phyloP scores from a whole-genome alignment of 1,140 invertebrate genomes.

The Aphis craccivora region DNA sequence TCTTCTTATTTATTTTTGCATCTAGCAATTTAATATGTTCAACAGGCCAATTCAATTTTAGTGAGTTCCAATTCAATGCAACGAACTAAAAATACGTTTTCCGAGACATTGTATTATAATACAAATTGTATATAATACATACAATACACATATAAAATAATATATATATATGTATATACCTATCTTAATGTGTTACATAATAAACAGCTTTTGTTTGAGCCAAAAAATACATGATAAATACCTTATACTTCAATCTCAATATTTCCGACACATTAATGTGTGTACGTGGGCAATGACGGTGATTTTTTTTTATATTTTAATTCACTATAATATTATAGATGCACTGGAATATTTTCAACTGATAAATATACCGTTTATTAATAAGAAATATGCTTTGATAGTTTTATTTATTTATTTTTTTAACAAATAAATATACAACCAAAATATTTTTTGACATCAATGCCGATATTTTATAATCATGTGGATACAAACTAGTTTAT shows the following conservation, averaged over 20 bases:
- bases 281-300: not conserved
- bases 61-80: slow-evolving; percentile 12
- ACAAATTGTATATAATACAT: too few relatives aligned
- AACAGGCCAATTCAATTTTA: slow-evolving; percentile 24
- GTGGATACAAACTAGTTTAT: slow-evolving; percentile 46
- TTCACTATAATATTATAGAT: slow-evolving; percentile 7
- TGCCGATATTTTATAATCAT: slow-evolving; percentile 28
- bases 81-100: slow-evolving; percentile 6
- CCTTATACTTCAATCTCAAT: not conserved
- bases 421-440: not conserved
- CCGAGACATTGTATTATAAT: not conserved
- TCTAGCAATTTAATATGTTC: slow-evolving; percentile 39
- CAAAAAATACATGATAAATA: slow-evolving; percentile 27
- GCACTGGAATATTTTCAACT: not conserved
- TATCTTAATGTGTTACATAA: not conserved
- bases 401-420: not conserved
- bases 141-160: too few relatives aligned
- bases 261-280: slow-evolving; percentile 6
- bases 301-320: not conserved
- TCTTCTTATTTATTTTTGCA: slow-evolving; percentile 36
- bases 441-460: slow-evolving; percentile 2
- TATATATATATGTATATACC: too few relatives aligned
- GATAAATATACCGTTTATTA: slow-evolving; percentile 6
- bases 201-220: not conserved
- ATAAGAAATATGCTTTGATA: not conserved